Base-by-base conservation (phyloP, 1,140 invertebrate species). In the Pomacea maculata region DNA sequence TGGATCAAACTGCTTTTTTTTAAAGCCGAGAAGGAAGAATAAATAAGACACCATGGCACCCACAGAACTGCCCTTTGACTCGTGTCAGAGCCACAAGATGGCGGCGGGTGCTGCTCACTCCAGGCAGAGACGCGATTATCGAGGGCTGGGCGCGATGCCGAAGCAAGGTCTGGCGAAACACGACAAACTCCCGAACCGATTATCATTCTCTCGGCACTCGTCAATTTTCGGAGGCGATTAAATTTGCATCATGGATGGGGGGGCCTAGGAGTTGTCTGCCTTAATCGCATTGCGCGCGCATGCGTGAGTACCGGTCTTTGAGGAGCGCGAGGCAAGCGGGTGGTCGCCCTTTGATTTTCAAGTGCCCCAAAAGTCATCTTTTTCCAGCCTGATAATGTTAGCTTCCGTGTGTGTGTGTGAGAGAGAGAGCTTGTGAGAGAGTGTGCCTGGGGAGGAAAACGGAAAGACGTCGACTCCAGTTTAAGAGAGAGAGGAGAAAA, bases 281-380 rank as follows among this genome's bases (percentile, higher is more conserved):
- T 75, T 75, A 75, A 75, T 75, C 73, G 73, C 73, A 75, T 75
- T 75, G 73, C 52, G 73, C 54, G 73, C 73, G 73, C 73, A 75
- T 75, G 73, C 73, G 73, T 57, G 73, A 75, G 73, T 25, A 55
- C 34, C 52, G 73, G 54, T n/a, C 45, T 75, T 55, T 75, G 73
- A 54, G n/a, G 73, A 57, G 25, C 73, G n/a, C 21, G 52, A 52
- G 21, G 73, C 45, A 57, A 29, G 73, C 17, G 73, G 73, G 52
- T 75, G 45, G 73, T 75, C 73, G 55, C 73, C 73, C 73, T 45
- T 75, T 57, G 73, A 75, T 57, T 75, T 57, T 75, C 17, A 55
- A 54, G 54, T 75, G 29, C 55, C 34, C 57, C 57, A 61, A 61
- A 61, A 61, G 57, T 61, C 57, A 61, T 61, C 57, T 61, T 61